Conservation (phyloP, 2,888 invertebrate genomes). For the Lasius fuliginosus region DNA sequence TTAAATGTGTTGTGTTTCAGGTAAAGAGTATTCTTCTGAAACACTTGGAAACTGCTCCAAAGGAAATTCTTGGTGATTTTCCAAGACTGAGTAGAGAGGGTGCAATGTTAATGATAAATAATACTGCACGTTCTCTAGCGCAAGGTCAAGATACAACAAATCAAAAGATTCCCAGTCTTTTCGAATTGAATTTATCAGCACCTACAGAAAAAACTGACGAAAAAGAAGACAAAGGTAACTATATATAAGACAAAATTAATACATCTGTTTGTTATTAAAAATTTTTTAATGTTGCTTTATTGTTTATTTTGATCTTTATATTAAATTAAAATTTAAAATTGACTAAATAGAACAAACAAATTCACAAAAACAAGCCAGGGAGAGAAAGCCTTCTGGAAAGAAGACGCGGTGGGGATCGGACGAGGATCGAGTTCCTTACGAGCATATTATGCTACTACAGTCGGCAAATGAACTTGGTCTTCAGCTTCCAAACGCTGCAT, state of each 20-base stretch:
- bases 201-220: constrained; percentile 75
- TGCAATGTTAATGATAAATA: constrained; percentile 88
- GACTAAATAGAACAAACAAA: constrained; percentile 64
- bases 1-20: constrained; percentile 68
- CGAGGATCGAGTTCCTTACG: constrained; percentile 84
- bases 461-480: constrained; percentile 83
- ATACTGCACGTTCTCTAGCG: constrained; percentile 81
- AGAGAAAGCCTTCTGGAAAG: constrained; percentile 83
- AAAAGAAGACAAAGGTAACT: constrained; percentile 81
- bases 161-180: constrained; percentile 85
- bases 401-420: constrained; percentile 85
- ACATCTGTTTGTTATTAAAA: not conserved
- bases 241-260: not conserved
- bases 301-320: not conserved
- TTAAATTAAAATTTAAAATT: constrained; percentile 15
- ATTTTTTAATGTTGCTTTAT: not conserved
- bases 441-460: constrained; percentile 84
- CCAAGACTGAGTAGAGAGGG: constrained; percentile 93
- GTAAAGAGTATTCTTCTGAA: constrained; percentile 87
- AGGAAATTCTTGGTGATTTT: constrained; percentile 96
- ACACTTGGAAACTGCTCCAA: constrained; percentile 96
- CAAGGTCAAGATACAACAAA: constrained; percentile 80
- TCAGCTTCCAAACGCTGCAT: constrained; percentile 81
- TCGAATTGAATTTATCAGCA: constrained; percentile 84
- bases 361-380: constrained; percentile 76